These are phyloP conservation scores for Chelidonichthys spinosus DNA, from an alignment of 2,797 vertebrate species.

Conservation along the genomic window DNA sequence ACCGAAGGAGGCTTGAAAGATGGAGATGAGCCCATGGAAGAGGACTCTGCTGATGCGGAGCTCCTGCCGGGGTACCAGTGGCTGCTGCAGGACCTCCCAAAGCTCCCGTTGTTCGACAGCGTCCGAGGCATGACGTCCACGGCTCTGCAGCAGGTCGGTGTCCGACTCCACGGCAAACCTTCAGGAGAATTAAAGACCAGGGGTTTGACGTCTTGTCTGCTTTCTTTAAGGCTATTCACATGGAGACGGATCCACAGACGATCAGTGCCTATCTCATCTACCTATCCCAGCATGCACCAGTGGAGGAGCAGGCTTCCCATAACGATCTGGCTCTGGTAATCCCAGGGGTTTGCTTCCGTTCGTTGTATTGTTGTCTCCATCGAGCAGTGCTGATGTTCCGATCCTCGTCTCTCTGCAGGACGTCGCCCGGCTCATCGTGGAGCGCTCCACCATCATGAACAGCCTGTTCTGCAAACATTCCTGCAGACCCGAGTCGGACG, in stretches of 20 bases:
- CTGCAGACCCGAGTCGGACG: conserved; percentile 88
- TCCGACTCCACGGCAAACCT: neutral
- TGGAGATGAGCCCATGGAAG: conserved; percentile 94
- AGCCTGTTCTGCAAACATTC: conserved; percentile 94
- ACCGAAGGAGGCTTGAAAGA: conserved; percentile 92
- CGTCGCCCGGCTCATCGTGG: conserved; percentile 94
- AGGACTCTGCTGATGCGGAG: conserved; percentile 89
- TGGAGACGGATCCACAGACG: conserved; percentile 97
- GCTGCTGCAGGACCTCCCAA: conserved; percentile 94
- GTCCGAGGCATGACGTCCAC: conserved; percentile 92
- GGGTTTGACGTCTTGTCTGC: conserved; percentile 3
- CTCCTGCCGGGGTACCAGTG: conserved; percentile 94
- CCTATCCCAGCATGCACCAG: conserved; percentile 95
- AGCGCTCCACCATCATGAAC: conserved; percentile 99
- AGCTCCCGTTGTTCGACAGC: conserved; percentile 93
- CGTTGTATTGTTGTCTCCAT: neutral
- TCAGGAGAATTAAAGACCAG: neutral
- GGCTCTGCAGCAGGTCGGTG: conserved; percentile 93
- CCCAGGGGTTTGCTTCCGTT: conserved; percentile 8
- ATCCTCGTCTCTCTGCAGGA: conserved; percentile 81
- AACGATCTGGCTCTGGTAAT: conserved; percentile 96
- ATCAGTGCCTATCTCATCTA: conserved; percentile 98
- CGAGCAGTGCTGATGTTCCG: conserved; percentile 13
- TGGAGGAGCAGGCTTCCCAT: conserved; percentile 94
- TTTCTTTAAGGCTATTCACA: conserved; percentile 91